These are phyloP conservation scores for Mythimna pallens DNA, from an alignment of 2,888 invertebrate genomes.

Conservation along the genomic window DNA sequence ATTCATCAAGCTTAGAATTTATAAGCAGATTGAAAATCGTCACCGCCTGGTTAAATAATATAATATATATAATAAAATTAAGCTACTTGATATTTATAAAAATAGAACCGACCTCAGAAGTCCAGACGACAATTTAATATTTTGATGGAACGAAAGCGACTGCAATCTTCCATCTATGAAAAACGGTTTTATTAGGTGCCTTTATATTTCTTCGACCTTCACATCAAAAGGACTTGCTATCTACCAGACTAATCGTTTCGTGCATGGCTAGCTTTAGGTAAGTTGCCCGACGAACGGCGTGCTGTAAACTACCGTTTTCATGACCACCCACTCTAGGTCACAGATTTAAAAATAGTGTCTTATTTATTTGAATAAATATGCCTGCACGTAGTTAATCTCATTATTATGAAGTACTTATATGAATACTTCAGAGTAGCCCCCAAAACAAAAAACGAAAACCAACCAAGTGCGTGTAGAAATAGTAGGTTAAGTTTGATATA, in stretches of 20 bases:
- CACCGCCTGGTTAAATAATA: no score
- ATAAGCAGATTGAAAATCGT: background rate
- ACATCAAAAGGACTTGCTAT: slow-evolving; percentile 33
- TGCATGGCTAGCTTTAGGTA: slow-evolving; percentile 61
- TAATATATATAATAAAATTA: no score
- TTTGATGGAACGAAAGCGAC: background rate
- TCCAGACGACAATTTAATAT: background rate
- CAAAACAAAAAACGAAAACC: background rate
- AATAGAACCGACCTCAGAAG: no score
- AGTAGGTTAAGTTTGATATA: background rate
- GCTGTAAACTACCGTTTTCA: slow-evolving; percentile 70
- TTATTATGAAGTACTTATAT: slow-evolving; percentile 25
- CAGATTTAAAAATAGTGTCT: slow-evolving; percentile 75
- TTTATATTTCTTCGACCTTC: slow-evolving; percentile 22
- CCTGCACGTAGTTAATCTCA: slow-evolving; percentile 38
- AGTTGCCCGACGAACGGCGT: slow-evolving; percentile 51
- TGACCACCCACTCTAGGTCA: slow-evolving; percentile 73
- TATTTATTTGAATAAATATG: slow-evolving; percentile 59
- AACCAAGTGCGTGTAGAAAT: background rate
- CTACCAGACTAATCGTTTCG: slow-evolving; percentile 40
- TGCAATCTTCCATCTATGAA: slow-evolving; percentile 13
- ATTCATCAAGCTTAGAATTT: slow-evolving; percentile 35
- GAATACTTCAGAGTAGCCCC: slow-evolving; percentile 1
- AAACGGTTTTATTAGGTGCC: background rate
- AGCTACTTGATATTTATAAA: no score